phyloP scores from a whole-genome alignment of 2,888 invertebrate genomes.

The Drosophila borborema region DNA sequence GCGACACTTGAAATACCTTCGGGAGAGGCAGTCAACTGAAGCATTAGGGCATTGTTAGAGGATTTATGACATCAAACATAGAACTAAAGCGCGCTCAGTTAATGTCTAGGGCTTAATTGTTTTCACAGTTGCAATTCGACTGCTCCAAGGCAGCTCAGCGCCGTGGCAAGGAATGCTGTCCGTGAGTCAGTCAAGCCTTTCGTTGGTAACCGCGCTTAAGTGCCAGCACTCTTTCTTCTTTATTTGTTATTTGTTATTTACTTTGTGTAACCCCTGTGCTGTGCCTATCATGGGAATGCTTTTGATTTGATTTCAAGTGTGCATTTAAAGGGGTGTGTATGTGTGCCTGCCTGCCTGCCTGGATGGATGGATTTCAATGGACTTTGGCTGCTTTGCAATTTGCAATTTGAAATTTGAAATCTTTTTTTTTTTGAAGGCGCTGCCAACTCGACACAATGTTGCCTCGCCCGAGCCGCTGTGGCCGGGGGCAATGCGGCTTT shows the following conservation, averaged over 20 bases:
- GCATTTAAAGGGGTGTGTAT: conserved; percentile 66
- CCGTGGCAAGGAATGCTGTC: conserved; percentile 53
- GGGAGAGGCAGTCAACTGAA: conserved; percentile 54
- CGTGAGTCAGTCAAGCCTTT: conserved; percentile 53
- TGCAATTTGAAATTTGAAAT: conserved; percentile 19
- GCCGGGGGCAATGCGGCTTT: conserved; percentile 33
- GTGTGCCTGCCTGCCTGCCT: conserved; percentile 36
- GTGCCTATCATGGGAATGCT: conserved; percentile 59
- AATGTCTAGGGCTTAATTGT: conserved; percentile 74
- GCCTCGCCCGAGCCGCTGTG: conserved; percentile 36
- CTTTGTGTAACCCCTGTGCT: conserved; percentile 61
- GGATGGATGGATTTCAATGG: conserved; percentile 53
- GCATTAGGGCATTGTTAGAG: conserved; percentile 74
- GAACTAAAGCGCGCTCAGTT: conserved; percentile 31
- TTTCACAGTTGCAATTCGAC: conserved; percentile 73
- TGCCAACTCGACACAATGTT: conserved; percentile 78
- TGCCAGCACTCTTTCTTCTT: conserved; percentile 49
- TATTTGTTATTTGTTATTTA: conserved; percentile 15
- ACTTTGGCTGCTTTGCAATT: conserved; percentile 48
- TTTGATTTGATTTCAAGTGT: conserved; percentile 59
- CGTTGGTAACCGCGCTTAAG: conserved; percentile 70
- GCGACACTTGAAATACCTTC: conserved; percentile 65
- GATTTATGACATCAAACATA: conserved; percentile 77
- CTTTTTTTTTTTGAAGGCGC: conserved; percentile 49
- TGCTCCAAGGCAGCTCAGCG: conserved; percentile 8